phyloP scores from a whole-genome alignment of 1,140 invertebrate species.

The Drosophila sechellia region DNA sequence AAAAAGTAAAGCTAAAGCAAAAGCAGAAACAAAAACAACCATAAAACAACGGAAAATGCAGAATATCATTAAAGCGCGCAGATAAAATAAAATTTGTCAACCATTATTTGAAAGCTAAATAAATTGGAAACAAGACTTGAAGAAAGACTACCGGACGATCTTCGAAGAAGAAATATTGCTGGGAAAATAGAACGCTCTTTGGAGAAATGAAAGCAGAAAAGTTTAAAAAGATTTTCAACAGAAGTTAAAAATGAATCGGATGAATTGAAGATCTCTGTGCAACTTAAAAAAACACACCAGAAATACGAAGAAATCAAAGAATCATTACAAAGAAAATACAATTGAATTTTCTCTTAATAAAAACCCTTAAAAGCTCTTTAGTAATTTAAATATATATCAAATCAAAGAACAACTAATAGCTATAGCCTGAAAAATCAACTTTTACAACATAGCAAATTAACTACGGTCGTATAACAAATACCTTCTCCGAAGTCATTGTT shows the following conservation, averaged over 20 bases:
- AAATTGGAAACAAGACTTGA: neutral
- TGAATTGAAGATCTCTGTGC: neutral
- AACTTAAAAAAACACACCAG: neutral
- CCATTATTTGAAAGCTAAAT: neutral
- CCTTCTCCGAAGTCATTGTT: neutral
- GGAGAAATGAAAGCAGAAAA: neutral
- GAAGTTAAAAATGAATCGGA: neutral
- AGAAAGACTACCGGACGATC: neutral
- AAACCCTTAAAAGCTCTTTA: no score
- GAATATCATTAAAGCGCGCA: neutral
- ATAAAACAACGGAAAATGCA: neutral
- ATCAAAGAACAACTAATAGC: neutral
- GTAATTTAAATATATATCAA: no score
- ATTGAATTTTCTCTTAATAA: neutral
- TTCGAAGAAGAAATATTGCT: neutral
- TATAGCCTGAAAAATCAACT: neutral
- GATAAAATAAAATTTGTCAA: constrained; percentile 4
- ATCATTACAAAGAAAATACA: neutral
- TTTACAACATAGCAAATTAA: neutral
- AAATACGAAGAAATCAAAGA: neutral
- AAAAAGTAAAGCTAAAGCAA: constrained; percentile 1
- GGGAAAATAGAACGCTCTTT: neutral
- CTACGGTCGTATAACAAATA: neutral
- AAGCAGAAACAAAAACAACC: neutral
- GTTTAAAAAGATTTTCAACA: neutral